Percentiles rank a stretch among this genome's conserved stretches.
These are phyloP conservation scores for Takifugu flavidus DNA, from an alignment of 2,113 vertebrate genomes.

Conservation along the genomic window DNA sequence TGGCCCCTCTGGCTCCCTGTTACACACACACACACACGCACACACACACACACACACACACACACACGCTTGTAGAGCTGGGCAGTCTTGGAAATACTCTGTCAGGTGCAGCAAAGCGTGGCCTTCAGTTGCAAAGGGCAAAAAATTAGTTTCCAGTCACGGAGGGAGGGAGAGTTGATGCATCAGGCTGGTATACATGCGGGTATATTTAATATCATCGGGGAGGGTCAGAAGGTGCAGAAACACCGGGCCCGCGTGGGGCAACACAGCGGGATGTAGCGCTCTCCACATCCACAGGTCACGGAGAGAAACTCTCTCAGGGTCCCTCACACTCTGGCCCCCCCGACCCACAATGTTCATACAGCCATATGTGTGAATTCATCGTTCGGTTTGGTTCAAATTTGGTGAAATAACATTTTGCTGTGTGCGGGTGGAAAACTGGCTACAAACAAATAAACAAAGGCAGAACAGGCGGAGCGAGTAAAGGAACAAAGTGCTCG, in stretches of 20 bases:
- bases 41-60: conserved; percentile 17
- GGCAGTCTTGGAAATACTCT: conserved; percentile 70
- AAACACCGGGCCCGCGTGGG: background rate
- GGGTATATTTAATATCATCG: conserved; percentile 21
- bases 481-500: conserved; percentile 45
- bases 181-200: conserved; percentile 44
- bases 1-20: background rate
- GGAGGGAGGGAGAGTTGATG: conserved; percentile 38
- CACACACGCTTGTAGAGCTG: conserved; percentile 26
- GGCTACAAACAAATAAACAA: conserved; percentile 17
- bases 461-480: conserved; percentile 6
- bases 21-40: conserved; percentile 45
- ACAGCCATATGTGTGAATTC: too few relatives aligned
- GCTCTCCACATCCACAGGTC: too few relatives aligned
- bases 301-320: too few relatives aligned
- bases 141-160: conserved; percentile 69
- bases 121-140: conserved; percentile 62
- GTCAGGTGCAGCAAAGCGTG: conserved; percentile 74
- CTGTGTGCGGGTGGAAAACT: background rate
- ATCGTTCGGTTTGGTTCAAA: background rate
- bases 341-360: background rate
- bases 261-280: background rate
- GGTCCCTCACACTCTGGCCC: background rate
- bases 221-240: conserved; percentile 7
- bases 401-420: background rate